phyloP scores from a whole-genome alignment of 2,113 vertebrate genomes.

The Campylomormyrus tamandua region DNA sequence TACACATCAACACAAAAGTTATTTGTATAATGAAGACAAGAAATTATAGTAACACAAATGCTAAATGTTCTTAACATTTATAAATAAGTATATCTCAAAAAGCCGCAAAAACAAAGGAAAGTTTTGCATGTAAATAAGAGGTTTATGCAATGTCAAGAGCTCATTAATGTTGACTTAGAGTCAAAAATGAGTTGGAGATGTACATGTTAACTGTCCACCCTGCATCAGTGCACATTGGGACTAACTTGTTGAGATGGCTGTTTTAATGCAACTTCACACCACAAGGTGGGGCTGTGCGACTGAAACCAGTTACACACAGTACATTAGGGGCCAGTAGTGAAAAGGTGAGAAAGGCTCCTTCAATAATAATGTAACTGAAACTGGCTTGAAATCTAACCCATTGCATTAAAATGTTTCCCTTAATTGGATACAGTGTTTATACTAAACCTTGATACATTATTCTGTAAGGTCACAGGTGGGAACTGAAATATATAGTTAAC shows the following conservation, averaged over 20 bases:
- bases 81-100: not conserved
- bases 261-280: not conserved
- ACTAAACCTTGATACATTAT: not conserved
- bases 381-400: not conserved
- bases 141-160: not conserved
- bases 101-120: not conserved
- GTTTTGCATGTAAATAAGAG: not conserved
- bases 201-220: not conserved
- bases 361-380: not conserved
- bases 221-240: not conserved
- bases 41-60: not conserved
- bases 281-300: constrained; percentile 2
- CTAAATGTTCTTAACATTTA: not conserved
- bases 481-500: not conserved
- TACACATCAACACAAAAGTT: not conserved
- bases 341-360: not conserved
- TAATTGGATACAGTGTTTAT: not conserved
- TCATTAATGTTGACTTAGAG: not conserved
- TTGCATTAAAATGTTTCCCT: not conserved
- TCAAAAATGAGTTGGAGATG: not conserved
- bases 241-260: not conserved
- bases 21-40: not conserved
- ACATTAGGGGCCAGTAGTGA: not conserved
- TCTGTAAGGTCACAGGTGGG: not conserved
- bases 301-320: not conserved